phyloP scores from a whole-genome alignment of 2,113 vertebrate genomes.

The Xenopus tropicalis region DNA sequence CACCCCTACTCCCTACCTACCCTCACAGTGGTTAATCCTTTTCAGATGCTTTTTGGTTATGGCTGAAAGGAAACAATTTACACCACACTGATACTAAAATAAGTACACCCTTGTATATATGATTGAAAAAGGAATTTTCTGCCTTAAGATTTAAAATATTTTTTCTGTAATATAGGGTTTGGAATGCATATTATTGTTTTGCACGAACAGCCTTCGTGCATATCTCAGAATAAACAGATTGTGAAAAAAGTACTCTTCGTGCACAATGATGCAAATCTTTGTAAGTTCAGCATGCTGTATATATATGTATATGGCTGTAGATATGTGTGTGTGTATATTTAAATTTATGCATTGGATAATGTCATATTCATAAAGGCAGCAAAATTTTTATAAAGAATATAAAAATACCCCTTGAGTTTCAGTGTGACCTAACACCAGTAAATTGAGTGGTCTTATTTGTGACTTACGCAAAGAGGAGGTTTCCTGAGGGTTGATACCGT shows the following conservation, averaged over 20 bases:
- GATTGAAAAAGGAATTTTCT: neutral
- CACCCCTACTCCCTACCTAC: conserved; percentile 11
- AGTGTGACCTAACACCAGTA: too few relatives aligned
- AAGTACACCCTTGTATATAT: neutral
- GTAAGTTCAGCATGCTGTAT: too few relatives aligned
- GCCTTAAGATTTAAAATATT: neutral
- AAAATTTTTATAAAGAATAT: too few relatives aligned
- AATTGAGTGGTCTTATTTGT: too few relatives aligned
- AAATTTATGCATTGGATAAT: too few relatives aligned
- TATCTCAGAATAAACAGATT: neutral
- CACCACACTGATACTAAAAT: neutral
- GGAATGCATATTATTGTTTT: conserved; percentile 8
- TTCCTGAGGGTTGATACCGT: too few relatives aligned
- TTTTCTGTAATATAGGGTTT: neutral
- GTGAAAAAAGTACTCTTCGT: neutral
- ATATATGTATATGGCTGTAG: too few relatives aligned
- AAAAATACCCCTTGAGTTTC: too few relatives aligned
- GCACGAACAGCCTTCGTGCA: conserved; percentile 1
- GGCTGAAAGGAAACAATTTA: conserved; percentile 8
- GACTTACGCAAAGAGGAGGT: too few relatives aligned
- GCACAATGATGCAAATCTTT: too few relatives aligned
- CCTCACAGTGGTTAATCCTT: conserved; percentile 9
- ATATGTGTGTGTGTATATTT: too few relatives aligned
- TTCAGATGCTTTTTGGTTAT: conserved; percentile 28
- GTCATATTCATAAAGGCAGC: too few relatives aligned